Evolutionary conservation across 2,113 vertebrate species (phyloP), one percentile per base, ranked within the genome.

Genomic region (Megaceryle maxima): DNA sequence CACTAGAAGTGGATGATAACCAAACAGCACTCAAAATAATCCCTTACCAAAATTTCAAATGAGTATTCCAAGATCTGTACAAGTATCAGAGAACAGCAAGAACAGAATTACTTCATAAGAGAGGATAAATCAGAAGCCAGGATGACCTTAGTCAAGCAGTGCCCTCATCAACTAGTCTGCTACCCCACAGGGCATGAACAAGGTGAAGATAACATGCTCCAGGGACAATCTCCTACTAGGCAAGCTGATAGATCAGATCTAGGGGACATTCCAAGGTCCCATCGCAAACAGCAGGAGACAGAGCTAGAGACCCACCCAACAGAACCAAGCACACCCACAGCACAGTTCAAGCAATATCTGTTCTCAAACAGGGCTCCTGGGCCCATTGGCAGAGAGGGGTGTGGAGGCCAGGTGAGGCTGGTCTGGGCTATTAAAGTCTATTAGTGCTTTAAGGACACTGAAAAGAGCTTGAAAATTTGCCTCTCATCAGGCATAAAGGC

Each of bases 291-390:
- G 22, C 14, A 64, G 22, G 26, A 70, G 41, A 20, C 22, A 87
- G 24, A 66, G 50, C 0, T 53, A 26, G 50, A 25, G 5, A 25
- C 8, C 5, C 50, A 51, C 24, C 50, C 14, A 51, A 25, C 24
- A 51, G 24, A 51, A 50, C 1, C 22, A 87, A 46, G 2, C n/a
- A 59, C 3, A 1, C 1, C 9, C 17, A 56, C 25, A 46, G 4
- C 15, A 41, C 2, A 37, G 2, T 11, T 51, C 31, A 83, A 17
- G 12, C 11, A 76, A 81, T 11, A 55, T 3, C 6, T 37, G 13
- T 0, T 0, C 31, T 83, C 84, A 56, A 48, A 89, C 35, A 76
- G 29, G 14, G 13, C 19, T 80, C 53, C 25, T 48, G 4, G 6
- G 14, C 43, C 31, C 10, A 16, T 4, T 64, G 15, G 33, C 18